Evolutionary conservation across 2,113 vertebrate genomes (phyloP).

Genomic region (Martes martes): DNA sequence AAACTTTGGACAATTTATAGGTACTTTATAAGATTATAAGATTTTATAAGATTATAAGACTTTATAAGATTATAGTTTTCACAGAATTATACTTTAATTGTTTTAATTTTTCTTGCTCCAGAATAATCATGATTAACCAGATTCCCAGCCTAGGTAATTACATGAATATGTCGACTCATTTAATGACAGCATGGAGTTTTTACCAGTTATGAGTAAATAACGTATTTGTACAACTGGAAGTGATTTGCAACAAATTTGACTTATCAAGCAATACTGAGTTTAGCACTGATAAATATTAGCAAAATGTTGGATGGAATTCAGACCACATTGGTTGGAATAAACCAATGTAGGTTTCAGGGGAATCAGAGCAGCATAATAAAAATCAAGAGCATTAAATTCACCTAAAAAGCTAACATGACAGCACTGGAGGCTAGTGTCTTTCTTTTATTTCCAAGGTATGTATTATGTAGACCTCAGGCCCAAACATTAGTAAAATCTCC

Average conservation of each 20-base stretch:
- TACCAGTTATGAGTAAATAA: conserved; percentile 61
- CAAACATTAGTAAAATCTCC: not conserved
- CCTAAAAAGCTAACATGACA: not conserved
- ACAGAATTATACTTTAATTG: conserved; percentile 40
- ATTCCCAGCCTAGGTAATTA: conserved; percentile 26
- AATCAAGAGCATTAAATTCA: conserved; percentile 42
- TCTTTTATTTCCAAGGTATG: not conserved
- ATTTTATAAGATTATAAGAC: conserved; percentile 16
- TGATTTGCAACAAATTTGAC: conserved; percentile 62
- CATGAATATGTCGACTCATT: conserved; percentile 42
- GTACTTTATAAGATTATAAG: conserved; percentile 4
- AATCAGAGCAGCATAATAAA: conserved; percentile 41
- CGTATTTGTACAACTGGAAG: conserved; percentile 66
- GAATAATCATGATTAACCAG: conserved; percentile 43
- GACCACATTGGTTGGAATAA: conserved; percentile 58
- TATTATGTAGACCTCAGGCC: not conserved
- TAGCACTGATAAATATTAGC: conserved; percentile 64
- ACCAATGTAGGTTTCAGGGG: conserved; percentile 34
- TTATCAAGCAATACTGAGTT: conserved; percentile 59
- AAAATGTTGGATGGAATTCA: conserved; percentile 64
- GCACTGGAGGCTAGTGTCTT: not conserved
- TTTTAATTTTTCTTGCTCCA: conserved; percentile 51
- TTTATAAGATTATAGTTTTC: conserved; percentile 44
- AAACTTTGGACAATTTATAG: conserved; percentile 35
- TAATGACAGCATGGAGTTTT: conserved; percentile 41